Evolutionary conservation across 2,888 invertebrate genomes (phyloP), one percentile per base, ranked within the genome.

Genomic region (Epistrophe grossulariae): DNA sequence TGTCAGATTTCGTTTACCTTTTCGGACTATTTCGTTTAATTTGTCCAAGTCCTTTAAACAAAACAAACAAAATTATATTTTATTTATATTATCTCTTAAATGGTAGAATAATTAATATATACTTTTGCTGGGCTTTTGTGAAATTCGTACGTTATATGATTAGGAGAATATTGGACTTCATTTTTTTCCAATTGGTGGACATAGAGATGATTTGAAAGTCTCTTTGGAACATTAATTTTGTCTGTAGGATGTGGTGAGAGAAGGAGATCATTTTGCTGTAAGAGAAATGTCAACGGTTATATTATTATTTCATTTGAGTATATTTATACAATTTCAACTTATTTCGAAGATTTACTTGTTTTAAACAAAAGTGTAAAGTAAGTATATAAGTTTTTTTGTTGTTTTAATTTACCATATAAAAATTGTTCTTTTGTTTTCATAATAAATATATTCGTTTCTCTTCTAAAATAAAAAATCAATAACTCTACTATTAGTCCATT

Each of bases 181-280:
- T 90, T 91, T 88, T 92, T 93, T 48, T 91, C 93, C 92, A 93
- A 92, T 11, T 94, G 94, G 74, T 94, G 94, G 38, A 96, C 94
- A 90, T 94, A 96, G 9, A 96, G 93, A 15, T 93, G 92, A 77
- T 90, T 91, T 35, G 91, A 92, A 62, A 93, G 88, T 89, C 91
- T 91, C 89, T 91, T 91, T 71, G 92, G 92, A 87, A 89, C 89
- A 68, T 89, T 89, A 50, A 91, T 93, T 73, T 90, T 91, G 85
- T 95, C 94, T 80, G 95, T 94, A 0, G 97, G 97, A 89, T 97
- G 93, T 0, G 97, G 97, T 80, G 97, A 97, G 73, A 97, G 89
- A 4, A 95, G 92, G 48, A 95, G 93, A 79, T 92, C 92, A 19
- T 89, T 82, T 82, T 91, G 90, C 91, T 93, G 74, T 4, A 89